Evolutionary conservation across 2,113 vertebrate genomes (phyloP).

Genomic region (Plestiodon gilberti): DNA sequence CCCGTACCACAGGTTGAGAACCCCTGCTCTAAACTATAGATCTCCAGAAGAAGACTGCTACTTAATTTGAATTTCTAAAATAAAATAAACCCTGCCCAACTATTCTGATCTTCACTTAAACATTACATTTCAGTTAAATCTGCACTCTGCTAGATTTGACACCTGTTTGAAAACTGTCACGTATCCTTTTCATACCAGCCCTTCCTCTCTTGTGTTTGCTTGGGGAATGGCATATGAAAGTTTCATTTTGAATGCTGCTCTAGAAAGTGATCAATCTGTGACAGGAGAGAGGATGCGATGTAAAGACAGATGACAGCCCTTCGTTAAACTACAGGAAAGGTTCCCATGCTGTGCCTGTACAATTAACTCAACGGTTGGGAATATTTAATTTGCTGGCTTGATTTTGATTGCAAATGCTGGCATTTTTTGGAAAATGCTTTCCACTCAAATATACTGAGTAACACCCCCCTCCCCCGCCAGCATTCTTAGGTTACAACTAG

Average conservation of each 20-base stretch:
- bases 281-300: slow-evolving; percentile 25
- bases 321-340: slow-evolving; percentile 13
- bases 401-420: slow-evolving; percentile 46
- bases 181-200: slow-evolving; percentile 44
- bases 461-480: slow-evolving; percentile 39
- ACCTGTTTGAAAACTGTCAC: slow-evolving; percentile 68
- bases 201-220: slow-evolving; percentile 23
- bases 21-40: slow-evolving; percentile 51
- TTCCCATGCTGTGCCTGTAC: not conserved
- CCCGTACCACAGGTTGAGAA: no score
- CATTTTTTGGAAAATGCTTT: slow-evolving; percentile 28
- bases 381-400: slow-evolving; percentile 49
- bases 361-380: slow-evolving; percentile 51
- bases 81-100: slow-evolving; percentile 33
- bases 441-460: not conserved
- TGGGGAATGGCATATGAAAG: slow-evolving; percentile 41
- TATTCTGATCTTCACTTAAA: slow-evolving; percentile 67
- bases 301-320: slow-evolving; percentile 11
- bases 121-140: slow-evolving; percentile 1
- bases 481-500: slow-evolving; percentile 27
- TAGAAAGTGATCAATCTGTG: slow-evolving; percentile 40
- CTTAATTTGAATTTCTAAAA: slow-evolving; percentile 69
- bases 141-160: slow-evolving; percentile 54
- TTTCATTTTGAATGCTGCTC: slow-evolving; percentile 14
- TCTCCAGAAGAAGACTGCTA: slow-evolving; percentile 55